Base-by-base conservation (phyloP, 2,113 vertebrate species). In the Protobothrops flavoviridis region DNA sequence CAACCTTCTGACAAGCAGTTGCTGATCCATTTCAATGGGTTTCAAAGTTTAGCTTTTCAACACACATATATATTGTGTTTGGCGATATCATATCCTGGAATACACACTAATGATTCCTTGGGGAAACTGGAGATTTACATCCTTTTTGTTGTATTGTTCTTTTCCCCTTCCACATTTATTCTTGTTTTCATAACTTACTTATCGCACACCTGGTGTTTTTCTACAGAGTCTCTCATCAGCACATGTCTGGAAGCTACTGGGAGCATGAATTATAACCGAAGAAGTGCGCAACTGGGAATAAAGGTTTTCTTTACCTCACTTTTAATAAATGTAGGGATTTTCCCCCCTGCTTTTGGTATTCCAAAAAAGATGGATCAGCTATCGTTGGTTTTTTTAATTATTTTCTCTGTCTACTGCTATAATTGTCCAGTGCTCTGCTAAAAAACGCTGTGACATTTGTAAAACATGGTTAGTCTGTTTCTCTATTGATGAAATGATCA, bases 41-140 rank as follows among this genome's bases (percentile, higher is more conserved):
- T 94, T 93, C 91, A 92, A 95, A 95, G n/a, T 33, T 17, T 94
- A 50, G 33, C 85, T 93, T 95, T 95, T 94, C 53, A 81, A 93
- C 85, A 45, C 4, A 45, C 45, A 5, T 45, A 45, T 45, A 45
- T 45, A 45, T 45, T 45, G 45, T 45, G 4, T 45, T 45, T 45
- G 45, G 45, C 5, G 45, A 45, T 45, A 45, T 45, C 55, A n/a
- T 90, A 92, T 21, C 1, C 15, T 88, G 61, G 9, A 92, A 88
- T 61, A 93, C 48, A 10, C 74, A 21, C 57, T 48, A 64, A 91
- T 11, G 1, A n/a, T n/a, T 91, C 93, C 61, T 53, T 89, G 88
- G 52, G 55, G 93, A 94, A 94, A 93, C 52, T 43, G 0, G 0
- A 5, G 69, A 59, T 93, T 3, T 5, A 85, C 12, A 45, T 1